Conservation (phyloP, 2,888 invertebrate species). For the Esperia sulphurella region DNA sequence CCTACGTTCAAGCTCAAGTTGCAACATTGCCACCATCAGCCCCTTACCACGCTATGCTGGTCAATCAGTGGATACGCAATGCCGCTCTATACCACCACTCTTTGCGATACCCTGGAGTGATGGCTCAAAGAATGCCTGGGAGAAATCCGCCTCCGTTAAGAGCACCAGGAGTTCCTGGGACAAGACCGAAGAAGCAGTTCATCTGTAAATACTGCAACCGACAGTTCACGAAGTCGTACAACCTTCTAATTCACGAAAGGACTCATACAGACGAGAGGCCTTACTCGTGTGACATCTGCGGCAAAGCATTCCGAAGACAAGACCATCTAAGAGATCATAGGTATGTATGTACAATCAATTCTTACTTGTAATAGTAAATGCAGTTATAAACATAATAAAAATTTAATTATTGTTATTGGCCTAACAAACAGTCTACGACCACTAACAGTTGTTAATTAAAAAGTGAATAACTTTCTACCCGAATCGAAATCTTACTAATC, state of each 20-base stretch:
- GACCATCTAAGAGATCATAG: slow-evolving; percentile 95
- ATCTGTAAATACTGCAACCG: slow-evolving; percentile 98
- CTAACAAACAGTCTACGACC: too few relatives aligned
- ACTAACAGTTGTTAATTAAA: too few relatives aligned
- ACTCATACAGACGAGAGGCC: slow-evolving; percentile 98
- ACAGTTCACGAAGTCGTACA: slow-evolving; percentile 98
- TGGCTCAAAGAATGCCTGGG: slow-evolving; percentile 72
- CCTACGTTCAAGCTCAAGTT: slow-evolving; percentile 71
- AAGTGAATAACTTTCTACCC: too few relatives aligned
- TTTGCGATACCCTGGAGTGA: slow-evolving; percentile 68
- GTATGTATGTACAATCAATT: slow-evolving; percentile 56
- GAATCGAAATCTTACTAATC: too few relatives aligned
- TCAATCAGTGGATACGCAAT: slow-evolving; percentile 87
- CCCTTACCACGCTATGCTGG: slow-evolving; percentile 80
- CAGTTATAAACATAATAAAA: too few relatives aligned
- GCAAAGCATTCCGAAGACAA: slow-evolving; percentile 96
- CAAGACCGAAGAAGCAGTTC: slow-evolving; percentile 90
- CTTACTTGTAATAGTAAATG: too few relatives aligned
- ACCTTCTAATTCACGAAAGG: slow-evolving; percentile 96
- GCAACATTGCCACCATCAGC: slow-evolving; percentile 66
- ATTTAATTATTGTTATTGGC: neutral
- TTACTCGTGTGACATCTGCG: slow-evolving; percentile 97
- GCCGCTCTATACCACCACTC: slow-evolving; percentile 83
- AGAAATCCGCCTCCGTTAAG: slow-evolving; percentile 77
- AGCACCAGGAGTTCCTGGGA: slow-evolving; percentile 77